Conservation (phyloP, 2,888 invertebrate genomes). For the Eumerus sabulonum region DNA sequence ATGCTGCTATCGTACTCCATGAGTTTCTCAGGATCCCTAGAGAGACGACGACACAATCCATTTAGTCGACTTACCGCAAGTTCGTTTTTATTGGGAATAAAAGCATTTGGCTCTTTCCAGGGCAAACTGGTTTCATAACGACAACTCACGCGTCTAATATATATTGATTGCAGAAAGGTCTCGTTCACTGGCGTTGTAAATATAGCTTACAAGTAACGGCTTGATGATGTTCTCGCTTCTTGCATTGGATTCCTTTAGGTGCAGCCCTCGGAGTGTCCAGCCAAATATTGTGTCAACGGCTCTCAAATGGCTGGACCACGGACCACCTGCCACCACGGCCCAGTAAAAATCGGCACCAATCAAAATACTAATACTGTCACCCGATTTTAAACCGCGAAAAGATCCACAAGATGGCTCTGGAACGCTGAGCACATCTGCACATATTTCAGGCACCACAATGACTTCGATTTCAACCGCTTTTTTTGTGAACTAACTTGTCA, state of each 20-base stretch:
- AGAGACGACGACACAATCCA: too few relatives aligned
- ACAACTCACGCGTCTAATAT: neutral
- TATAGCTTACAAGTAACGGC: neutral
- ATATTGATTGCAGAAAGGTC: neutral
- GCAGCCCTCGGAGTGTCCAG: neutral
- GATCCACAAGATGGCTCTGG: neutral
- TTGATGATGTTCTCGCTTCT: neutral
- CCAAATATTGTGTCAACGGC: neutral
- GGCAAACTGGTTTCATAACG: neutral
- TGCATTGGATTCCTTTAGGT: neutral
- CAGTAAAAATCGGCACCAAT: too few relatives aligned
- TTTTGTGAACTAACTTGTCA: neutral
- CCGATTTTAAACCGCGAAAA: neutral
- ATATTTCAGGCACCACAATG: neutral
- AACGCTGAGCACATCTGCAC: neutral
- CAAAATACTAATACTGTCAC: neutral
- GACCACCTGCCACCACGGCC: too few relatives aligned
- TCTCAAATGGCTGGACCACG: neutral
- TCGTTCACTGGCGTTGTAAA: neutral
- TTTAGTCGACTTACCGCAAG: too few relatives aligned
- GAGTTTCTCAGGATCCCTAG: too few relatives aligned
- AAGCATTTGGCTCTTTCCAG: neutral
- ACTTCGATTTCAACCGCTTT: constrained; percentile 2
- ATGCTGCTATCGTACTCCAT: too few relatives aligned
- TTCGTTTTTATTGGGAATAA: neutral